Evolutionary conservation across 2,888 invertebrate genomes (phyloP).

Genomic region (Lysandra coridon): DNA sequence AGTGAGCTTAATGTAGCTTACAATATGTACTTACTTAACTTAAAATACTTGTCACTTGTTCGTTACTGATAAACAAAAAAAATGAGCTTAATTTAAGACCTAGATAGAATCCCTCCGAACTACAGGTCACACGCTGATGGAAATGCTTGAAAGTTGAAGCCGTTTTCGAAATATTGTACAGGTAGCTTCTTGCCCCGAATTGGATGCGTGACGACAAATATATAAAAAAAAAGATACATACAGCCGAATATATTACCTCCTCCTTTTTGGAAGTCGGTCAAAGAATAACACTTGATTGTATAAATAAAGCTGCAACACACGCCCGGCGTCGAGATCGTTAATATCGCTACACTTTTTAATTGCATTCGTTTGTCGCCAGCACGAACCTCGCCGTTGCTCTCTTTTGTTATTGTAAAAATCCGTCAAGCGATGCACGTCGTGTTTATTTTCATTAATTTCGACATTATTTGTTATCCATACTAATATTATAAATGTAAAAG

Average conservation of each 20-base stretch:
- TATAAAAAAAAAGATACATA: not conserved
- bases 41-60: too few relatives aligned
- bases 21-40: too few relatives aligned
- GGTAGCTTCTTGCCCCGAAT: not conserved
- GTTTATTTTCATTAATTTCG: slow-evolving; percentile 5
- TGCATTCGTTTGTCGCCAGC: slow-evolving; percentile 25
- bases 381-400: slow-evolving; percentile 17
- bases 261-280: too few relatives aligned
- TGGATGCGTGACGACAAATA: not conserved
- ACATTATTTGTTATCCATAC: not conserved
- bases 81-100: too few relatives aligned
- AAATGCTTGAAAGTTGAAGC: not conserved
- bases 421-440: slow-evolving; percentile 10
- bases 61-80: too few relatives aligned
- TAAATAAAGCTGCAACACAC: slow-evolving; percentile 15
- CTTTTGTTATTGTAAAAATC: slow-evolving; percentile 25
- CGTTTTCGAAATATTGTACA: too few relatives aligned
- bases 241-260: too few relatives aligned
- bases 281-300: not conserved
- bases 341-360: slow-evolving; percentile 28
- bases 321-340: slow-evolving; percentile 11
- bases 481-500: too few relatives aligned
- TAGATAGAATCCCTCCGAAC: too few relatives aligned
- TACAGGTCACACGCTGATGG: too few relatives aligned
- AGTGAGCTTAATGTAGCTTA: too few relatives aligned